A percentile compares a stretch with the other conserved stretches of the same genome.
phyloP scores from a whole-genome alignment of 2,113 vertebrate genomes.

The Saguinus imperator region DNA sequence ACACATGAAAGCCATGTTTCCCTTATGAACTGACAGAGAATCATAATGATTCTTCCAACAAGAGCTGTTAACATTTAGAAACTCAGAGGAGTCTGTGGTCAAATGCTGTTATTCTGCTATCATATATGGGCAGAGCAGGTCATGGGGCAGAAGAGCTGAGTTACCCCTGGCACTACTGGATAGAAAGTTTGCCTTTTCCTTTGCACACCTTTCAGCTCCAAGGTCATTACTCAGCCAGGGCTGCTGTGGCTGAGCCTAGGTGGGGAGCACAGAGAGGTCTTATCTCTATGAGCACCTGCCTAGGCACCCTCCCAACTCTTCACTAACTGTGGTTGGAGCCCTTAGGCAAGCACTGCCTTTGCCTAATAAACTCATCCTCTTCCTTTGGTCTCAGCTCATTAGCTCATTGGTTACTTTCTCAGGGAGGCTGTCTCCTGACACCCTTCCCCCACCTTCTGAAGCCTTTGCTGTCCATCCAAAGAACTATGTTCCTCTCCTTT shows the following conservation, averaged over 20 bases:
- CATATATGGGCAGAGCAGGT: neutral
- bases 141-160: neutral
- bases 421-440: neutral
- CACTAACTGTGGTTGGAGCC: neutral
- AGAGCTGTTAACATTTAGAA: neutral
- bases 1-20: too few species aligned
- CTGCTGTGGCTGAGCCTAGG: neutral
- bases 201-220: neutral
- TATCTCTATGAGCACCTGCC: neutral
- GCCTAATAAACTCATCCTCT: neutral
- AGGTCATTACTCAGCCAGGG: neutral
- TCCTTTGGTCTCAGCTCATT: neutral
- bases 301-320: too few species aligned
- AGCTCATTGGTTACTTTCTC: neutral
- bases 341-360: accelerated
- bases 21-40: neutral
- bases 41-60: neutral
- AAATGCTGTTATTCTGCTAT: neutral
- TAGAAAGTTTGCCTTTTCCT: neutral
- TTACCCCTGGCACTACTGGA: neutral
- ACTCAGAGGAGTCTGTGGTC: neutral
- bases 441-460: too few species aligned
- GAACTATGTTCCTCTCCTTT: neutral
- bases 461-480: neutral
- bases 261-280: neutral